Evolutionary conservation across 2,888 invertebrate species (phyloP), one percentile per base, ranked within the genome.

Genomic region (Clistopyga incitator): DNA sequence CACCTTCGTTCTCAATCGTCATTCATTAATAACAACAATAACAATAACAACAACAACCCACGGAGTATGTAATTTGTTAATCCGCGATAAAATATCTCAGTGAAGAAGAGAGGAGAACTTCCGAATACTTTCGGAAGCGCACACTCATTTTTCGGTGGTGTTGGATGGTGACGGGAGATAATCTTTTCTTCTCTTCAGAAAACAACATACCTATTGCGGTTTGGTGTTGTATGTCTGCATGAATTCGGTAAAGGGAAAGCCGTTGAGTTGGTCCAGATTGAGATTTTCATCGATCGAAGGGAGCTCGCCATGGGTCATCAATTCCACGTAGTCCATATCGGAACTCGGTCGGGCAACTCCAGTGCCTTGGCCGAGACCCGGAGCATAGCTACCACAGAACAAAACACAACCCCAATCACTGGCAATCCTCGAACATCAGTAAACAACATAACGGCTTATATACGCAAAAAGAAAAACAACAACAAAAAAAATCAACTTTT

Each of bases 391-490:
- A 85, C 56, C 84, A 86, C 77, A 86, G 71, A 90, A 87, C 88
- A 92, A 92, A 92, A 91, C 92, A 93, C 93, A 93, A 93, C 93
- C 88, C 93, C 93, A 93, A 93, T 93, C 92, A 93, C 92, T 92
- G 93, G 93, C 93, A 92, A 90, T 87, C 86, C 89, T 90, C 87
- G 54, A 83, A 70, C 67, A 78, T 42, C 68, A 72, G 42, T 67
- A 59, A 78, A 77, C 34, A 64, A 50, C 29, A 42, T 71, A 20
- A 59, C 47, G 50, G 59, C 42, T 23, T 18, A 68, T 29, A 38
- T 20, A 38, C 50, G 72, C 42, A 34, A 13, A 56, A n/a, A 76
- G 54, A 70, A 72, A 77, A n/a, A 15, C 42, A 47, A 38, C 34
- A 6, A 38, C 3, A 64, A 42, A 38, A 38, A 64, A 42, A 68